Base-by-base conservation (phyloP, 2,888 invertebrate species). In the Strigamia maritima region DNA sequence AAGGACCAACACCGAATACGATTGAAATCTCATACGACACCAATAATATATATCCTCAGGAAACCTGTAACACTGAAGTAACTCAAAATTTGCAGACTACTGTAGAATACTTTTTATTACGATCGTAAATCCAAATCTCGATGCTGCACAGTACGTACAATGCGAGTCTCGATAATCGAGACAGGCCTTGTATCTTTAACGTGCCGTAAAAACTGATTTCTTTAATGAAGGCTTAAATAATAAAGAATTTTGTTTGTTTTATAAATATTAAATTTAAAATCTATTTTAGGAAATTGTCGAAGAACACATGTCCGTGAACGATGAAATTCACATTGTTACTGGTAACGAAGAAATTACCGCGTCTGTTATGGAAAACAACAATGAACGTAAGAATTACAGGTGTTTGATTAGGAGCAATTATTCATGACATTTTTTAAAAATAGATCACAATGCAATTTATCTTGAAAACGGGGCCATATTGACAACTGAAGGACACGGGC, bases 381-480 rank as follows among this genome's bases (percentile, higher is more conserved):
- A 44, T 26, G 44, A 77, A 49, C 22, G 28, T 24, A 44, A 14
- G 2, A 16, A 14, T 44, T 44, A 44, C 6, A 2, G 14, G 8
- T 44, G 44, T 44, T 44, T 44, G 38, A 38, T 44, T 2, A 44
- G 10, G 38, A 38, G 38, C 38, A 38, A 8, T 38, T 38, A 10
- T 38, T 38, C 7, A 38, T 6, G 38, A n/a, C n/a, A n/a, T 75
- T 10, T 44, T 14, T 77, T 44, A 10, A n/a, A n/a, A n/a, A n/a
- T 22, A 77, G 49, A 77, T 22, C 44, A 49, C 6, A 75, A 75
- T 28, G 60, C 80, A n/a, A 76, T 80, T 22, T 76, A 79, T n/a
- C 38, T 80, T n/a, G 80, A 79, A n/a, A 79, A 80, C 54, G 80
- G 80, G 8, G 76, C 80, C 4, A 79, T 80, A 44, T 35, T 80